Percentiles rank a stretch among this genome's conserved stretches.
Evolutionary conservation across 2,888 invertebrate genomes (phyloP).

Genomic region (Copidosoma aretas): DNA sequence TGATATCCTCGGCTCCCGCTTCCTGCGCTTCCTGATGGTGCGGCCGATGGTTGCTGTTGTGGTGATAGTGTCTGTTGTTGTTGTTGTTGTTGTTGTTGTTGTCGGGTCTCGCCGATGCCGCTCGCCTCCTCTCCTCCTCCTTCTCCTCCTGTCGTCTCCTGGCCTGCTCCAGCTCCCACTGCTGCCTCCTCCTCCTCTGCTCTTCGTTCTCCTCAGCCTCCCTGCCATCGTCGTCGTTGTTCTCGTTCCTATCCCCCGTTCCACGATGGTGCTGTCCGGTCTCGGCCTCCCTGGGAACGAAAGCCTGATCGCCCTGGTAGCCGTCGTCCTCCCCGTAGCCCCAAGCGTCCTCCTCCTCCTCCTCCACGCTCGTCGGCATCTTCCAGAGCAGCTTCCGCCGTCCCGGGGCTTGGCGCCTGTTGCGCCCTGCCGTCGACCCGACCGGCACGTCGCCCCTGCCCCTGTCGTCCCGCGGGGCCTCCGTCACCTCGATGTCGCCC

Average conservation of each 20-base stretch:
- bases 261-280: neutral
- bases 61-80: too few relatives aligned
- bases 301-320: conserved; percentile 44
- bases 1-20: neutral
- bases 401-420: conserved; percentile 25
- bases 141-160: neutral
- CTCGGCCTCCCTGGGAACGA: conserved; percentile 6
- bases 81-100: too few relatives aligned
- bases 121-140: conserved; percentile 21
- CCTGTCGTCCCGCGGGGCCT: neutral
- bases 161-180: neutral
- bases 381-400: conserved; percentile 47
- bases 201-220: neutral
- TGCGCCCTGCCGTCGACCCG: neutral
- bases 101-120: neutral
- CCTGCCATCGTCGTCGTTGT: neutral
- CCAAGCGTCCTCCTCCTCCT: conserved; percentile 45
- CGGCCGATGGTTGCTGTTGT: too few relatives aligned
- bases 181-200: neutral
- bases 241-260: neutral
- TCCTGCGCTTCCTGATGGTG: too few relatives aligned
- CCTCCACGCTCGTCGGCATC: conserved; percentile 10
- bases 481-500: conserved; percentile 29
- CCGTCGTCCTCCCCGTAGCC: conserved; percentile 56
- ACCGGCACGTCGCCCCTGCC: conserved; percentile 30